Conservation (phyloP, 1,140 invertebrate species). For the Drosophila mojavensis region DNA sequence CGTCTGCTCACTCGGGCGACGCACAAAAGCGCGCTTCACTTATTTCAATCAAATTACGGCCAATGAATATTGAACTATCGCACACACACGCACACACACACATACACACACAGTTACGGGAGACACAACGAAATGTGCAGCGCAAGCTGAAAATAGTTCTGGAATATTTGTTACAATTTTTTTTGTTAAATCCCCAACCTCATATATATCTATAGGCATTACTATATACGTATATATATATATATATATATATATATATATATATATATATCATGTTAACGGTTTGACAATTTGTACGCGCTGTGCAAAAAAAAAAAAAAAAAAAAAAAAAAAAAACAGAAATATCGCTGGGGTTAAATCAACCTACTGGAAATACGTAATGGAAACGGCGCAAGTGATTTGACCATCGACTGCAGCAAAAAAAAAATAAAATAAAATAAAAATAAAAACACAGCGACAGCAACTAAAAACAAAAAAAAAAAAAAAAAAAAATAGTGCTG, state of each 20-base stretch:
- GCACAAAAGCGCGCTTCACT: conserved; percentile 78
- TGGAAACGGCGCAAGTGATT: conserved; percentile 44
- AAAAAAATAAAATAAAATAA: conserved; percentile 6
- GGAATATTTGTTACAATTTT: conserved; percentile 44
- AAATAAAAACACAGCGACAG: not conserved
- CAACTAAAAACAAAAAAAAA: conserved; percentile 1
- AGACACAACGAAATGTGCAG: conserved; percentile 27
- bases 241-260: not conserved
- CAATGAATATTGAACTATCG: conserved; percentile 80
- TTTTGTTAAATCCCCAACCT: not conserved
- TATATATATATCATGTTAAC: conserved; percentile 14
- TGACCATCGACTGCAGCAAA: conserved; percentile 15
- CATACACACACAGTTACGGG: conserved; percentile 13
- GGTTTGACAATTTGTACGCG: conserved; percentile 22
- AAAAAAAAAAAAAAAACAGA: not conserved
- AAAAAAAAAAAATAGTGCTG: conserved; percentile 18
- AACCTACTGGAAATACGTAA: conserved; percentile 35
- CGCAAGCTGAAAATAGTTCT: conserved; percentile 62
- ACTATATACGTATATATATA: too few species aligned
- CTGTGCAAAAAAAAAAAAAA: not conserved
- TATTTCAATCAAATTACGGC: conserved; percentile 80
- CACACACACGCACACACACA: conserved; percentile 35
- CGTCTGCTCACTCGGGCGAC: conserved; percentile 69
- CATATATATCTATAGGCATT: not conserved
- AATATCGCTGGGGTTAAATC: conserved; percentile 14